Base-by-base conservation (phyloP, 2,888 invertebrate genomes). In the Lochmaea capreae region DNA sequence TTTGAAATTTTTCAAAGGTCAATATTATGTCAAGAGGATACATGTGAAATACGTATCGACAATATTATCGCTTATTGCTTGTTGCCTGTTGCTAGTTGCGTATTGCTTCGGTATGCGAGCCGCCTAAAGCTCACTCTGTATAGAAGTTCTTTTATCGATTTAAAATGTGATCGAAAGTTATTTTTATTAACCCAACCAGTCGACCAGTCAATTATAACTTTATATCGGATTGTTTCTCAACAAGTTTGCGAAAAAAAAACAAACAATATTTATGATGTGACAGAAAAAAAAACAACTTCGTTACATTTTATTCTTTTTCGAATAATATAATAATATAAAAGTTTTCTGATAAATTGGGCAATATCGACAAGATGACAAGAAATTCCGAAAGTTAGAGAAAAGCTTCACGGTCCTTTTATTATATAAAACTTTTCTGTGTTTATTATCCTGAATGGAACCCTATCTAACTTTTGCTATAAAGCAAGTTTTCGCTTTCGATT, bases 381-480 rank as follows among this genome's bases (percentile, higher is more conserved):
- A 74, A 70, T 71, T 74, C 72, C 74, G 16, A 72, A 72, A 72
- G 67, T 74, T 72, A 67, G 67, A 57, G 67, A 74, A 72, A 46
- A 67, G 72, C 72, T 74, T 68, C 74, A 72, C 74, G 67, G 72
- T 75, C 72, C 75, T 73, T 77, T 75, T 75, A 77, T 77, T 75
- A 75, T 69, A 72, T 71, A 73, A 77, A 77, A 75, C 73, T 77
- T 77, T 43, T 72, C 70, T 71, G 65, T 73, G 75, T 77, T 77
- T 77, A 77, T 77, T 75, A 73, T 73, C 65, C 69, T 73, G 73
- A 65, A 75, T 72, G 71, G 71, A 69, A 71, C 75, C 71, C 73
- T 67, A 77, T 75, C 77, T 72, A 77, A 77, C 77, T 77, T 77
- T 70, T 65, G 67, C 75, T 69, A 77, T 77, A 75, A 77, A 72